Percentiles rank a stretch among this genome's conserved stretches.
Evolutionary conservation across 2,888 invertebrate species (phyloP).

Genomic region (Drosophila nigritarsus): DNA sequence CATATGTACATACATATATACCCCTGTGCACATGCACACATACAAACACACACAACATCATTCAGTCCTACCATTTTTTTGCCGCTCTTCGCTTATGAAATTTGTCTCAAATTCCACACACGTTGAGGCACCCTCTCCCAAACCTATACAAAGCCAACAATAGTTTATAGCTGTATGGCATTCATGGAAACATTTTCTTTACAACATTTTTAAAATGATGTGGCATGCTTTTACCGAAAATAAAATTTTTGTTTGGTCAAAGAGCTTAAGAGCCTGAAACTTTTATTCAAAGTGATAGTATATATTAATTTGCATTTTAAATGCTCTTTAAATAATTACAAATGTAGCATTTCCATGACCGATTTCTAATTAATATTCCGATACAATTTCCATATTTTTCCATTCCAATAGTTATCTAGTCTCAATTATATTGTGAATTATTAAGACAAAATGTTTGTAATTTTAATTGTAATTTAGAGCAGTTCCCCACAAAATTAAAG

Average conservation of each 20-base stretch:
- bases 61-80: conserved; percentile 57
- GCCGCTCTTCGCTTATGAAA: conserved; percentile 59
- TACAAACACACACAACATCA: conserved; percentile 30
- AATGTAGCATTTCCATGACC: neutral
- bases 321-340: neutral
- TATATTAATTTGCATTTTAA: neutral
- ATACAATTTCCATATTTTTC: neutral
- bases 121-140: conserved; percentile 21
- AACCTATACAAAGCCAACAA: conserved; percentile 16
- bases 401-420: neutral
- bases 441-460: no score
- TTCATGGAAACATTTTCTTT: conserved; percentile 6
- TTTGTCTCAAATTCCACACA: conserved; percentile 52
- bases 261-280: neutral
- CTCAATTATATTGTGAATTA: neutral
- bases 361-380: neutral
- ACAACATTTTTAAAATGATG: neutral
- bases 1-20: conserved; percentile 10
- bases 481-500: neutral
- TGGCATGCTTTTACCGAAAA: conserved; percentile 1
- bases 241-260: neutral
- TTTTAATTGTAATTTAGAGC: neutral
- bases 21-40: conserved; percentile 5
- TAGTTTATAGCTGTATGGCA: neutral
- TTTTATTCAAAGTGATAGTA: neutral